phyloP scores from a whole-genome alignment of 2,113 vertebrate species.

The Parotia lawesii region DNA sequence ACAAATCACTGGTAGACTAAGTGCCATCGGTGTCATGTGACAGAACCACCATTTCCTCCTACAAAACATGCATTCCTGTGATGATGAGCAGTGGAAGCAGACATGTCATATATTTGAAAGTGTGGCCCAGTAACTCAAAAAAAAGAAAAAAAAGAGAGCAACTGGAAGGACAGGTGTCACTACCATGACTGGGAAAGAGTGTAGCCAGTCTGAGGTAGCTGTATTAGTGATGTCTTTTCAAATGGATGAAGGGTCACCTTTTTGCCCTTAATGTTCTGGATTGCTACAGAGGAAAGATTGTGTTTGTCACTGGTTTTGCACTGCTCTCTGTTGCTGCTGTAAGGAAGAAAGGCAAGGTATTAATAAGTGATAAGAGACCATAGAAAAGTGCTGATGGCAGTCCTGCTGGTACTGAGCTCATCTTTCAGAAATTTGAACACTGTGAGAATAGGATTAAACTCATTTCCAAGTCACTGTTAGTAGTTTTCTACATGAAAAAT shows the following conservation, averaged over 20 bases:
- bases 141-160: neutral
- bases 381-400: neutral
- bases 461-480: neutral
- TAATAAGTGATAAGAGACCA: neutral
- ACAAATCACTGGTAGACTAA: neutral
- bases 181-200: neutral
- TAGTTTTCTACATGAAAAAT: neutral
- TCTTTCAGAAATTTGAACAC: neutral
- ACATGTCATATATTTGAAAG: neutral
- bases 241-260: neutral
- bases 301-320: neutral
- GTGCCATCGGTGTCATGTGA: neutral
- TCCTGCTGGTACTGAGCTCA: neutral
- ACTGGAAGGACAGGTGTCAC: neutral
- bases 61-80: neutral
- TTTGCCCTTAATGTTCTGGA: neutral
- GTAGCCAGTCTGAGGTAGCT: neutral
- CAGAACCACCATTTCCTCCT: neutral
- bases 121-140: neutral
- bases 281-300: neutral
- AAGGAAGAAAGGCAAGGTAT: neutral
- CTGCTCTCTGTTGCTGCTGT: neutral
- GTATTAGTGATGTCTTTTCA: neutral
- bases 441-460: neutral
- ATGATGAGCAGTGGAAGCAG: fast-evolving